These are phyloP conservation scores for Oryzias celebensis DNA, from an alignment of 2,113 vertebrate genomes.

Conservation along the genomic window DNA sequence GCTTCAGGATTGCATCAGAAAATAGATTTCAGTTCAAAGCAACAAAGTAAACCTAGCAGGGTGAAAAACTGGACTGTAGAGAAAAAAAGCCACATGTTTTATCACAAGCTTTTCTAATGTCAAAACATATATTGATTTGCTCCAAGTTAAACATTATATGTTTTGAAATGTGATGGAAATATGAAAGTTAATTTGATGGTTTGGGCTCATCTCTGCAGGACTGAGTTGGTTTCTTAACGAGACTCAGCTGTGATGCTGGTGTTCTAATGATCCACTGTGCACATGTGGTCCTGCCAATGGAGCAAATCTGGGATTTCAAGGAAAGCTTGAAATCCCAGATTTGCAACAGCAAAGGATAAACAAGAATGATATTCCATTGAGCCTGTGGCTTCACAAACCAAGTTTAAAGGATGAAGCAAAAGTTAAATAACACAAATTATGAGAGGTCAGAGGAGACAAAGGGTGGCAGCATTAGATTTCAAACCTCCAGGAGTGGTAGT, in stretches of 20 bases:
- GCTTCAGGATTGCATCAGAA: constrained; percentile 17
- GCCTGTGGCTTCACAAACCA: background rate
- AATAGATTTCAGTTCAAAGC: constrained; percentile 10
- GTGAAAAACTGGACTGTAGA: background rate
- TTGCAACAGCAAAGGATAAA: constrained; percentile 5
- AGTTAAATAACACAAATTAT: background rate
- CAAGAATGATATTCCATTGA: background rate
- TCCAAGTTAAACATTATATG: too few species aligned
- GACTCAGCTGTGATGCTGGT: background rate
- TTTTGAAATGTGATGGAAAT: too few species aligned
- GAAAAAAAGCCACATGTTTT: background rate
- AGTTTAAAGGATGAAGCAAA: background rate
- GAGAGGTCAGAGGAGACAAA: background rate
- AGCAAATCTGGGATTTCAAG: background rate
- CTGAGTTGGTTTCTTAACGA: too few species aligned
- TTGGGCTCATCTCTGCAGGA: too few species aligned
- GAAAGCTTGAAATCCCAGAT: too few species aligned
- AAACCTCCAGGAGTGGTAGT: background rate
- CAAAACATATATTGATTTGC: too few species aligned
- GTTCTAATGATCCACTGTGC: background rate
- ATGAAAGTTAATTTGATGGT: too few species aligned
- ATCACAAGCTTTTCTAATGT: too few species aligned
- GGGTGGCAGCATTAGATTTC: background rate
- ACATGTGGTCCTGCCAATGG: background rate
- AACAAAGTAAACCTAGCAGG: background rate